phyloP scores from a whole-genome alignment of 2,888 invertebrate genomes.

The Erebia palarica region DNA sequence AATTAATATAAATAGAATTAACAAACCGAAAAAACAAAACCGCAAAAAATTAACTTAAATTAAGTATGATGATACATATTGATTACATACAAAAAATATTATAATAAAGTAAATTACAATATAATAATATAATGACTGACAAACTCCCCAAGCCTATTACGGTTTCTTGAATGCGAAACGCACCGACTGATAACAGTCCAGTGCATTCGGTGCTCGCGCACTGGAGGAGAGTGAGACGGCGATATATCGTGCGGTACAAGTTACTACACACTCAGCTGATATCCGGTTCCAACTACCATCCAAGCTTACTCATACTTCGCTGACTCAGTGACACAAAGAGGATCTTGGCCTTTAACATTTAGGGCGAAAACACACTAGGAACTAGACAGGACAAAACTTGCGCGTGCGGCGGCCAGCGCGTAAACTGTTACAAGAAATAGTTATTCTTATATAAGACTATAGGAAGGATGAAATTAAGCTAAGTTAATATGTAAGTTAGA shows the following conservation, averaged over 20 bases:
- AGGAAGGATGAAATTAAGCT: too few relatives aligned
- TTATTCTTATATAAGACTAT: too few relatives aligned
- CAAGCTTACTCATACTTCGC: neutral
- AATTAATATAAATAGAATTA: too few relatives aligned
- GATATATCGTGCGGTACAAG: slow-evolving; percentile 21
- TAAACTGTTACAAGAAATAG: too few relatives aligned
- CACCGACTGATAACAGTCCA: slow-evolving; percentile 40
- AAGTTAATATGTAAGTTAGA: too few relatives aligned
- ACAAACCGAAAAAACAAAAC: too few relatives aligned
- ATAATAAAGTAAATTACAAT: slow-evolving; percentile 4
- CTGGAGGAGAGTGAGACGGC: slow-evolving; percentile 57
- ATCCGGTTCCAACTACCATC: neutral
- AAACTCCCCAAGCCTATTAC: slow-evolving; percentile 30
- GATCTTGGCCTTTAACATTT: neutral
- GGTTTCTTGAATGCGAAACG: slow-evolving; percentile 30
- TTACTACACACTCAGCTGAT: slow-evolving; percentile 8
- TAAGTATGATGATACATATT: neutral
- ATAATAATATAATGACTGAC: slow-evolving; percentile 12
- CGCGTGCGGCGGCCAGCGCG: too few relatives aligned
- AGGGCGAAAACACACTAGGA: too few relatives aligned
- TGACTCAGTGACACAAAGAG: neutral
- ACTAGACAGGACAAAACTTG: too few relatives aligned
- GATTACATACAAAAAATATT: neutral
- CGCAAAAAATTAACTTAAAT: too few relatives aligned
- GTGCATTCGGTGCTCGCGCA: slow-evolving; percentile 72